A percentile compares a stretch with the other conserved stretches of the same genome.
These are phyloP conservation scores for Uria aalge DNA, from an alignment of 2,113 vertebrate genomes.

Conservation along the genomic window DNA sequence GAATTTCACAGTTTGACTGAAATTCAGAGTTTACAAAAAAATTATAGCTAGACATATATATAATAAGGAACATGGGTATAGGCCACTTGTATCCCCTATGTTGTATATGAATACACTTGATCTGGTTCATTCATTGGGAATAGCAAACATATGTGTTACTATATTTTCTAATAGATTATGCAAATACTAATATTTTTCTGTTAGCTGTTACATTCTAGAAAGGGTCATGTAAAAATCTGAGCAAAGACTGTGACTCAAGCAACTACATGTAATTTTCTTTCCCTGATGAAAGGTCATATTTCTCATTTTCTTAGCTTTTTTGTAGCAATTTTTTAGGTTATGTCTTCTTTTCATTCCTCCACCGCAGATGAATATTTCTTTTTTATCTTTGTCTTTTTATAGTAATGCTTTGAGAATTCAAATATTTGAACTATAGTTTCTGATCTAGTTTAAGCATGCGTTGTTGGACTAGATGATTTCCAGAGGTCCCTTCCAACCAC, in stretches of 20 bases:
- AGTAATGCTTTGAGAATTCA: background rate
- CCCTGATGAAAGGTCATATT: background rate
- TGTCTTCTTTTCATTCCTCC: background rate
- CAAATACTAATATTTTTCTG: background rate
- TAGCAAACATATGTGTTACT: background rate
- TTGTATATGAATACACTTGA: background rate
- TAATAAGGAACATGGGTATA: background rate
- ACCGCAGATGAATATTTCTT: background rate
- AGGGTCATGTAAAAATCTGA: background rate
- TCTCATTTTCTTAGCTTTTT: background rate
- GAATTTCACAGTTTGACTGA: background rate
- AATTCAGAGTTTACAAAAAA: background rate
- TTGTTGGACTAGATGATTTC: background rate
- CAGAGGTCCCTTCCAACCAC: too few species aligned
- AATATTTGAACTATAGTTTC: slow-evolving; percentile 9
- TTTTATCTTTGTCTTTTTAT: slow-evolving; percentile 17
- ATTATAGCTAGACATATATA: background rate
- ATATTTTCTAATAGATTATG: background rate
- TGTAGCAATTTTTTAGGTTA: background rate
- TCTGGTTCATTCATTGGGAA: background rate
- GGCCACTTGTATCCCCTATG: background rate
- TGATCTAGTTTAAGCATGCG: background rate
- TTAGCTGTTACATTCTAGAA: background rate
- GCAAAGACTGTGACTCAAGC: background rate
- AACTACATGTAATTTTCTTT: background rate